A percentile compares a stretch with the other conserved stretches of the same genome.
Evolutionary conservation across 1,140 invertebrate genomes (phyloP).

Genomic region (Helicoverpa armigera): DNA sequence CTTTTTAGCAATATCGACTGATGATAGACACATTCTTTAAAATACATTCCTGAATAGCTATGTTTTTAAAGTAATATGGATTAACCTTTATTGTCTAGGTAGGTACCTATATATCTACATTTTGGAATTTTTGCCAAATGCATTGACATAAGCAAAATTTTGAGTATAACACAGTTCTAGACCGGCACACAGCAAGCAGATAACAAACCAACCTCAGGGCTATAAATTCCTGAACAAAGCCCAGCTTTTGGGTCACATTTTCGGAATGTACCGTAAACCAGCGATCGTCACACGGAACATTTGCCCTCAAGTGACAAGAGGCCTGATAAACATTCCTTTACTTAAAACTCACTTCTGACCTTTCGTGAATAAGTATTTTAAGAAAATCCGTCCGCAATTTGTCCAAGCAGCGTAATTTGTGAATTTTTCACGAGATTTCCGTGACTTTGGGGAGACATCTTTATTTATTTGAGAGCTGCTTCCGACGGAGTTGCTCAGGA

Average conservation of each 20-base stretch:
- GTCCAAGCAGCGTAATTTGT: conserved; percentile 1
- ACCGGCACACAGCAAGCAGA: too few relatives aligned
- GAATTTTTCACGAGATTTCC: conserved; percentile 15
- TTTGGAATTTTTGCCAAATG: too few relatives aligned
- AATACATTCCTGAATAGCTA: too few relatives aligned
- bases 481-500: conserved; percentile 1
- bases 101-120: too few relatives aligned
- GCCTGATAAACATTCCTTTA: neutral
- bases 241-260: neutral
- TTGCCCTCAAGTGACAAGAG: neutral
- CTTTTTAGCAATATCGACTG: too few relatives aligned
- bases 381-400: conserved; percentile 3
- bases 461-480: neutral
- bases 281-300: conserved; percentile 6
- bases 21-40: too few relatives aligned
- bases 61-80: too few relatives aligned
- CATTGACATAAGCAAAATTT: too few relatives aligned
- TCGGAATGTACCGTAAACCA: neutral
- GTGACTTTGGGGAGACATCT: neutral
- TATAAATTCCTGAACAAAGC: conserved; percentile 4
- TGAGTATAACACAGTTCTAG: too few relatives aligned
- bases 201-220: neutral
- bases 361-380: neutral
- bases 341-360: conserved; percentile 1
- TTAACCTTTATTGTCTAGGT: too few relatives aligned